Percentiles rank a stretch among this genome's conserved stretches.
Evolutionary conservation across 37 sponge, comb jelly and placozoan genomes (phyloP).

Genomic region (Corticium candelabrum): DNA sequence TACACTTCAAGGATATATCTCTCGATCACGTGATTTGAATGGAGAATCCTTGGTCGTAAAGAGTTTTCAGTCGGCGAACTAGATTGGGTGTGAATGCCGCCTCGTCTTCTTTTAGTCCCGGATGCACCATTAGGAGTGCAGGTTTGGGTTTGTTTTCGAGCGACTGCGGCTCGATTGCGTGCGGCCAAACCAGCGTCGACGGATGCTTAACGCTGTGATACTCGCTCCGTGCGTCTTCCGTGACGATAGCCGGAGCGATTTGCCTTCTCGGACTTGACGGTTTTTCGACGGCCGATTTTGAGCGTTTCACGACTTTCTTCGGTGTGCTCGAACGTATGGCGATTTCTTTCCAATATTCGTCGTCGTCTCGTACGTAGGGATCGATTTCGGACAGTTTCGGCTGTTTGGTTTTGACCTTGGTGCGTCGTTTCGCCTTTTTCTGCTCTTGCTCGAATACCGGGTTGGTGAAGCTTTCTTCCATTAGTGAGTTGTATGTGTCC

Average conservation of each 20-base stretch:
- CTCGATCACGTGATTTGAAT: neutral
- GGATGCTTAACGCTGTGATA: too few relatives aligned
- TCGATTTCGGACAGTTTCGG: neutral
- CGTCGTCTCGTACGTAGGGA: neutral
- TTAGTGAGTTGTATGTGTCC: conserved; percentile 5
- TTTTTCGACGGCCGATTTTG: too few relatives aligned
- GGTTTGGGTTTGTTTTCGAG: neutral
- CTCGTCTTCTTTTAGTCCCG: neutral
- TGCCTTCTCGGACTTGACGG: neutral
- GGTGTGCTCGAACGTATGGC: neutral
- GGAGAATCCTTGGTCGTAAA: neutral
- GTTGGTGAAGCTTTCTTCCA: neutral
- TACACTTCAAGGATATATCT: neutral
- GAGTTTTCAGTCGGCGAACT: neutral
- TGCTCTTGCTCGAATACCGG: neutral
- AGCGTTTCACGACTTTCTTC: neutral
- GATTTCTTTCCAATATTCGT: neutral
- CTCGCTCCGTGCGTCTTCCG: too few relatives aligned
- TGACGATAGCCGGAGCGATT: too few relatives aligned
- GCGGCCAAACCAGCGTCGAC: too few relatives aligned
- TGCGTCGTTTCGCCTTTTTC: neutral
- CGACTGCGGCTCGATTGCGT: too few relatives aligned
- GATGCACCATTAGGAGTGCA: neutral
- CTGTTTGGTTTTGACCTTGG: too few relatives aligned
- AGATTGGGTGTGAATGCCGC: neutral